Base-by-base conservation (phyloP, 2,888 invertebrate genomes). In the Sipha maydis region DNA sequence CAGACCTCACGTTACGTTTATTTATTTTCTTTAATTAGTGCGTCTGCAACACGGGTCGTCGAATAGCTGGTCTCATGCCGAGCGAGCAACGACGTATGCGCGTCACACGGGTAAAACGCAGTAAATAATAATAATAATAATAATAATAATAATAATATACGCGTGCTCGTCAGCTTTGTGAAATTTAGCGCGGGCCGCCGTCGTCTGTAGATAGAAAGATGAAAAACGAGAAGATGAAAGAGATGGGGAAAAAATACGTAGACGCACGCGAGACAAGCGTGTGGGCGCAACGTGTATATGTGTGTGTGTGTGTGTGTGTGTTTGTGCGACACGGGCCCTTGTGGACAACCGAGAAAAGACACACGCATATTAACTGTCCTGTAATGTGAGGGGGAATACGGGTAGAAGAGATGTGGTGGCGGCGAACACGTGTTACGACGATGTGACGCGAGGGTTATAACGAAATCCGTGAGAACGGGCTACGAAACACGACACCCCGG, bases 391-490 rank as follows among this genome's bases (percentile, higher is more conserved):
- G 48, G 48, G 48, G 48, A 48, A 48, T 14, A 2, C 11, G 1
- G 48, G 48, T n/a, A n/a, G n/a, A n/a, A n/a, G 48, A 14, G 78
- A 73, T 54, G 31, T 28, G 83, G 73, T 71, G 71, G 73, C 38
- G 75, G 69, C 34, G 73, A 80, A 80, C 80, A 80, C 80, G 79
- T 86, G 86, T 86, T 85, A 21, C 73, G 38, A 34, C 41, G 34
- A 56, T 21, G 73, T n/a, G 67, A n/a, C 67, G 38, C 73, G 80
- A 71, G 73, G 86, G 85, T 79, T 86, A 56, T 75, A 84, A 61
- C 75, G 80, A 86, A 80, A 73, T 79, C 79, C 86, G 86, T 86
- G 86, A 86, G 86, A 86, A 86, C 86, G 86, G 56, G 77, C 86
- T 11, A 71, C 79, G 86, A 80, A 86, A 86, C 86, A 80, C 86